Percentiles rank a stretch among this genome's conserved stretches.
These are phyloP conservation scores for Odontomachus brunneus DNA, from an alignment of 1,140 invertebrate genomes.

Conservation along the genomic window DNA sequence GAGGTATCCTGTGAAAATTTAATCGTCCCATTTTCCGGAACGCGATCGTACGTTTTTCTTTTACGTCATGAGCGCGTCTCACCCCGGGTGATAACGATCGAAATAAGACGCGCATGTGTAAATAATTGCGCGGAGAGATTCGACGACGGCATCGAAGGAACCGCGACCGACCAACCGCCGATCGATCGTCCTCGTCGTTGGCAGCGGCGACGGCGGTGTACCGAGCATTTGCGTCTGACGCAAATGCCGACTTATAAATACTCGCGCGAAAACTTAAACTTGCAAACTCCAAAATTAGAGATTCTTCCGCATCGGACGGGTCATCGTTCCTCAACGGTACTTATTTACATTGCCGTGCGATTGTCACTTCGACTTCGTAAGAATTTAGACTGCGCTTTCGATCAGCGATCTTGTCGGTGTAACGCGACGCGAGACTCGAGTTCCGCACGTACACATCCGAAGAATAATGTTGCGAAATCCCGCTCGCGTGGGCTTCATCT, in stretches of 20 bases:
- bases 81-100: too few relatives aligned
- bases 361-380: not conserved
- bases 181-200: not conserved
- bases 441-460: too few relatives aligned
- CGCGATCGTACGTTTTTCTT: too few relatives aligned
- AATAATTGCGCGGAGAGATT: too few relatives aligned
- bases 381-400: not conserved
- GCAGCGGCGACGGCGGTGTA: not conserved
- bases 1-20: too few relatives aligned
- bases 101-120: too few relatives aligned
- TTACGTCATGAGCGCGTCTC: too few relatives aligned
- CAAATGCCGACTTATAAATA: slow-evolving; percentile 54
- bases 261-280: slow-evolving; percentile 32
- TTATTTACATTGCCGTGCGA: slow-evolving; percentile 14
- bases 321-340: slow-evolving; percentile 23
- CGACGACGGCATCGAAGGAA: not conserved
- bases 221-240: slow-evolving; percentile 2
- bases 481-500: too few relatives aligned
- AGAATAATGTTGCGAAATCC: too few relatives aligned
- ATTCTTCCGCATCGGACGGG: not conserved
- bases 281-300: slow-evolving; percentile 44
- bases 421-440: not conserved
- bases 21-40: too few relatives aligned
- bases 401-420: not conserved
- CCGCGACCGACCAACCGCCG: not conserved